These are phyloP conservation scores for Dynastes maya DNA, from an alignment of 2,888 invertebrate genomes.

Conservation along the genomic window DNA sequence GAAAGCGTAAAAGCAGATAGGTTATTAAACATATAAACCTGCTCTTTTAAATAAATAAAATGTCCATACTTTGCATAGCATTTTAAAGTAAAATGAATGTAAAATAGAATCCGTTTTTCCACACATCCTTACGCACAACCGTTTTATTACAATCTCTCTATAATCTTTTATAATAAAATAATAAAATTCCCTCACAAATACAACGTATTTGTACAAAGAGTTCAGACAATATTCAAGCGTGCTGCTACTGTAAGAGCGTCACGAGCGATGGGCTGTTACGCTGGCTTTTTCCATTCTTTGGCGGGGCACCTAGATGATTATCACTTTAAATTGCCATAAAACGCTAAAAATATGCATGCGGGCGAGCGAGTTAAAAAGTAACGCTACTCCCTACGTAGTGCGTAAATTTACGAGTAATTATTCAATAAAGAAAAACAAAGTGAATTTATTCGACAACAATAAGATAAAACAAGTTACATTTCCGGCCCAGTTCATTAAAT, in stretches of 20 bases:
- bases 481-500: conserved; percentile 26
- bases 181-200: neutral
- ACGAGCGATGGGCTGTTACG: conserved; percentile 6
- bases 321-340: conserved; percentile 43
- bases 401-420: conserved; percentile 41
- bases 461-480: conserved; percentile 42
- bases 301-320: conserved; percentile 25
- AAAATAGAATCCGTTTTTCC: neutral
- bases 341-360: conserved; percentile 43
- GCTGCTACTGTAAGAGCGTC: neutral
- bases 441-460: conserved; percentile 43
- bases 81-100: neutral
- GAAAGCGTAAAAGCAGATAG: neutral
- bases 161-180: neutral
- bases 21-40: neutral
- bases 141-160: neutral
- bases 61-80: neutral
- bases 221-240: neutral
- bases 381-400: conserved; percentile 14
- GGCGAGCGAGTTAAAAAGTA: conserved; percentile 35
- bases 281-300: conserved; percentile 21
- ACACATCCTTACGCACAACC: neutral
- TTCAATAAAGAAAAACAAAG: conserved; percentile 44
- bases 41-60: neutral
- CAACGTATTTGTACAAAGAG: neutral